These are phyloP conservation scores for Zoroaster sp. DNA, from an alignment of 53 echinoderm and acorn worm species.

Conservation along the genomic window DNA sequence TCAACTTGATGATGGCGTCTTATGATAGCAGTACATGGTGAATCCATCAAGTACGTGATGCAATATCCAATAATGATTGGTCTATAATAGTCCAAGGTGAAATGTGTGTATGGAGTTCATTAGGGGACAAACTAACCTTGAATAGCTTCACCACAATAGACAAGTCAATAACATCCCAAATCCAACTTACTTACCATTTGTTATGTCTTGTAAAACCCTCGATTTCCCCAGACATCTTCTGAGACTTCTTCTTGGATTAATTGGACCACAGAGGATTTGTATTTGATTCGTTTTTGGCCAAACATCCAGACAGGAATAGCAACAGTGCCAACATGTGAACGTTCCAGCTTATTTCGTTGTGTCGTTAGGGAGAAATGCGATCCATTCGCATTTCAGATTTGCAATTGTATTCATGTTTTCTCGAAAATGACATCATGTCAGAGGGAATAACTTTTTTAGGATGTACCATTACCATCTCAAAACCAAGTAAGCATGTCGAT, in stretches of 20 bases:
- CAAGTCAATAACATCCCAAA: background rate
- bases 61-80: constrained; percentile 8
- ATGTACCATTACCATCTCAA: too few species aligned
- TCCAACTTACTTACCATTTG: constrained; percentile 10
- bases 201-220: background rate
- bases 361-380: too few species aligned
- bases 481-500: too few species aligned
- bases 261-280: too few species aligned
- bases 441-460: too few species aligned
- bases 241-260: background rate
- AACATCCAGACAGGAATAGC: too few species aligned
- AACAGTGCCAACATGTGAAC: too few species aligned
- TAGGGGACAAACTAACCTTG: constrained; percentile 33
- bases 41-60: background rate
- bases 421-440: too few species aligned
- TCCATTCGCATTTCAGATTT: too few species aligned
- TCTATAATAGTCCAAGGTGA: constrained; percentile 12
- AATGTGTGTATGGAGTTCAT: constrained; percentile 13
- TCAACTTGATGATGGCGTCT: background rate
- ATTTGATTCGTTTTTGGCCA: too few species aligned
- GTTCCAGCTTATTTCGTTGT: too few species aligned
- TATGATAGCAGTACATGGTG: background rate
- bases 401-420: too few species aligned
- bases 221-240: background rate
- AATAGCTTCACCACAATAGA: constrained; percentile 19